Evolutionary conservation across 2,113 vertebrate species (phyloP).

Genomic region (Hyperoodon ampullatus): DNA sequence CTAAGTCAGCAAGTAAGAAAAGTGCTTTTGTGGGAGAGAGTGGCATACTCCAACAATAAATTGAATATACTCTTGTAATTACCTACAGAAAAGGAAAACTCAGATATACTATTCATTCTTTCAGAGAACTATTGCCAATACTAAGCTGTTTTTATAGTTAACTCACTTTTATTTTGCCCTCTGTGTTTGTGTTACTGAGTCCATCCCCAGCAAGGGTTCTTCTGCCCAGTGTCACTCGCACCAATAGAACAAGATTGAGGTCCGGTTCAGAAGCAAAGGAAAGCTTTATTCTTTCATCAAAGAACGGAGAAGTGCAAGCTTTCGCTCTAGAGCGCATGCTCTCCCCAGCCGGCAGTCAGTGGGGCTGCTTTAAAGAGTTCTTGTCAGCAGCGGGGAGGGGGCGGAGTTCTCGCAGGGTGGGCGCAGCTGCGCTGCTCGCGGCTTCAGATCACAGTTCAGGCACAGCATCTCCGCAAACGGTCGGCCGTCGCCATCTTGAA

Average conservation of each 20-base stretch:
- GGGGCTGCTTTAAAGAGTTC: not conserved
- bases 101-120: not conserved
- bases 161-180: constrained; percentile 24
- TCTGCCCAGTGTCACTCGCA: not conserved
- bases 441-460: not conserved
- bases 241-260: not conserved
- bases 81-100: not conserved
- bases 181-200: not conserved
- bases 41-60: not conserved
- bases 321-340: not conserved
- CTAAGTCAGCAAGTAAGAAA: constrained; percentile 1
- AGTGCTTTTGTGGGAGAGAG: not conserved
- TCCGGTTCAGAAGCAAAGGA: not conserved
- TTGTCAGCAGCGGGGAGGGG: not conserved
- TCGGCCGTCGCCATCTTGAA: not conserved
- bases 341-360: not conserved
- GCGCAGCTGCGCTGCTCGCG: no score
- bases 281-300: not conserved
- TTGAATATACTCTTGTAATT: not conserved
- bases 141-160: not conserved
- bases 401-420: not conserved
- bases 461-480: not conserved
- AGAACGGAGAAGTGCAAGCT: not conserved
- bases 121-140: not conserved
- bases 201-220: not conserved